These are phyloP conservation scores for Octodon degus DNA, from an alignment of 2,113 vertebrate genomes.

Conservation along the genomic window DNA sequence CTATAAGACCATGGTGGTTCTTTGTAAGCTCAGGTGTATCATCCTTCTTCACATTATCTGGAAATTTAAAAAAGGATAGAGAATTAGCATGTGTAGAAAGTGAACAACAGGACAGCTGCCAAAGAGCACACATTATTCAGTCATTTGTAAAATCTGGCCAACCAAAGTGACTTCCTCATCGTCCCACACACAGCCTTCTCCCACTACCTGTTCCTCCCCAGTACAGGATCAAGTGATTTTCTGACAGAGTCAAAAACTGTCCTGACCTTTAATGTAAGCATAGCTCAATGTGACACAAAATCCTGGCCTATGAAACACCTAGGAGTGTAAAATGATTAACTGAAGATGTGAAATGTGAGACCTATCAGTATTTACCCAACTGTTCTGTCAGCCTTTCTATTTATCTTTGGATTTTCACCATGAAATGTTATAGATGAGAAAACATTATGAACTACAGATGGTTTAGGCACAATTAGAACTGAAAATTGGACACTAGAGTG, in stretches of 20 bases:
- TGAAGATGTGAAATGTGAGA: not conserved
- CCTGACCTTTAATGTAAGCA: not conserved
- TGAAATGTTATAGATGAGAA: not conserved
- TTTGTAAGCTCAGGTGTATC: not conserved
- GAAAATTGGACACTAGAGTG: not conserved
- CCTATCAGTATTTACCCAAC: not conserved
- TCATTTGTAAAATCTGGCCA: not conserved
- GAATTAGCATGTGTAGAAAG: not conserved
- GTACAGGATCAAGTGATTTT: not conserved
- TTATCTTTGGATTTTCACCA: not conserved
- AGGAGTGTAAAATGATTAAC: not conserved
- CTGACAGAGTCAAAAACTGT: not conserved
- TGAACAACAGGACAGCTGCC: not conserved
- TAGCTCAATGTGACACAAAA: not conserved
- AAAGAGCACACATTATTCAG: not conserved
- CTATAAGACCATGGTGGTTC: not conserved
- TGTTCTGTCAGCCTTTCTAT: not conserved
- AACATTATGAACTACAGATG: not conserved
- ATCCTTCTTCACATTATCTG: not conserved
- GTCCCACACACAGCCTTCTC: accelerated
- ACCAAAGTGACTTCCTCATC: too few species aligned
- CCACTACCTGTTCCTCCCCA: not conserved
- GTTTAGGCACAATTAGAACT: not conserved
- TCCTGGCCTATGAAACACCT: not conserved
- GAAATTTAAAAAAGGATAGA: not conserved